Percentiles rank a stretch among this genome's conserved stretches.
These are phyloP conservation scores for Phaethornis superciliosus DNA, from an alignment of 2,113 vertebrate species.

Conservation along the genomic window DNA sequence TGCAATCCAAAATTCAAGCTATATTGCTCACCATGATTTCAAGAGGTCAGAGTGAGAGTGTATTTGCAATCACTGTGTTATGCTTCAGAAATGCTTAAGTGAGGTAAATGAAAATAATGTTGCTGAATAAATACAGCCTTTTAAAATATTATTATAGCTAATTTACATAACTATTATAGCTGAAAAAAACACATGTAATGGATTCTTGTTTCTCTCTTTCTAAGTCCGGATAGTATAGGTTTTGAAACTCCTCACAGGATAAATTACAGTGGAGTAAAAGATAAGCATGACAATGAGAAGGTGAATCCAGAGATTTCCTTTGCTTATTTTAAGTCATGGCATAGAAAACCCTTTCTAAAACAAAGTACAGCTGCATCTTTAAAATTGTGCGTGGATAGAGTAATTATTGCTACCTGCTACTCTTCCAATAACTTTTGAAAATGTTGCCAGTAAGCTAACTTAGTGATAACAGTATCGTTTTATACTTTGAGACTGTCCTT, in stretches of 20 bases:
- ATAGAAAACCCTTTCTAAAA: background rate
- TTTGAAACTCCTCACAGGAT: background rate
- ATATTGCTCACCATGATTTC: background rate
- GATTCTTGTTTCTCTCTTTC: background rate
- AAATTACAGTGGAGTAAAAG: background rate
- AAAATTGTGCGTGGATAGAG: background rate
- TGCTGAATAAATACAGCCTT: background rate
- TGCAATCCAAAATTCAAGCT: background rate
- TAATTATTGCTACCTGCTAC: background rate
- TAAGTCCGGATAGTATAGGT: background rate
- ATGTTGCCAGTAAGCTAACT: background rate
- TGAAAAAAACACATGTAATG: background rate
- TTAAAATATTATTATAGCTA: background rate
- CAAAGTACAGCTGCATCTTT: background rate
- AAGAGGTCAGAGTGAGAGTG: background rate
- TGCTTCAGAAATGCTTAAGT: background rate
- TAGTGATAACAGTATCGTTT: background rate
- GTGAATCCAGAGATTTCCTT: background rate
- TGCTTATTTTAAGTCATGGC: background rate
- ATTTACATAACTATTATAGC: background rate
- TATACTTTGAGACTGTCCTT: background rate
- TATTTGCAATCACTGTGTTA: background rate
- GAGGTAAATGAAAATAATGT: background rate
- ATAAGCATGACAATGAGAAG: background rate
- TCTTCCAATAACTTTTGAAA: background rate